A percentile compares a stretch with the other conserved stretches of the same genome.
These are phyloP conservation scores for Drosophila demipolita DNA, from an alignment of 2,888 invertebrate genomes.

Conservation along the genomic window DNA sequence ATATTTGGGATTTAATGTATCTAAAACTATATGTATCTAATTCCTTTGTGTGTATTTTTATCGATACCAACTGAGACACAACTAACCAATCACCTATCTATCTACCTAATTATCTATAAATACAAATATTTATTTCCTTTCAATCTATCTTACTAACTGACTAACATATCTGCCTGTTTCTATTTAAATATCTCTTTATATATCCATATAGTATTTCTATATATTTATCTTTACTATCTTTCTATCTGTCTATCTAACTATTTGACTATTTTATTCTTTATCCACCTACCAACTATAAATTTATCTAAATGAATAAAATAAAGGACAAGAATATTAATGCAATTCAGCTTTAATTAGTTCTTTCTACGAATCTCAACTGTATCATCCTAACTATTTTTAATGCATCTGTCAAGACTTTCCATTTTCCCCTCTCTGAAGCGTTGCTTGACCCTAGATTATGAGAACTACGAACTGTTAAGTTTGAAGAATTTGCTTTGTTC, in stretches of 20 bases:
- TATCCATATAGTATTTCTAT: no score
- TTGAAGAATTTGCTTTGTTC: neutral
- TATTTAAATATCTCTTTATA: no score
- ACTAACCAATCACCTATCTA: neutral
- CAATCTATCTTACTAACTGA: neutral
- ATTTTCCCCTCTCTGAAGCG: neutral
- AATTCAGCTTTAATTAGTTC: neutral
- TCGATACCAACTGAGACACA: neutral
- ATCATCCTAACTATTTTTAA: neutral
- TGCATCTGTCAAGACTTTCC: neutral
- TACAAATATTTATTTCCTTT: neutral
- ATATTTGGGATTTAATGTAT: neutral
- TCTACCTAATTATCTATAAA: neutral
- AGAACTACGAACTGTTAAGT: neutral
- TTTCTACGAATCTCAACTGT: neutral
- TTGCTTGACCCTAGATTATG: neutral
- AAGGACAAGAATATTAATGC: neutral
- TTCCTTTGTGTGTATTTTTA: neutral
- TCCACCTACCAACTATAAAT: no score
- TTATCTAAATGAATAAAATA: neutral
- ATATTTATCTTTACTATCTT: neutral
- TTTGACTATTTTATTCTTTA: neutral
- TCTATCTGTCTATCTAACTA: no score
- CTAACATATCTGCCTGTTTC: neutral
- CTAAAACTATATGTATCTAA: neutral